phyloP scores from a whole-genome alignment of 2,113 vertebrate species.

The Siphamia tubifer region DNA sequence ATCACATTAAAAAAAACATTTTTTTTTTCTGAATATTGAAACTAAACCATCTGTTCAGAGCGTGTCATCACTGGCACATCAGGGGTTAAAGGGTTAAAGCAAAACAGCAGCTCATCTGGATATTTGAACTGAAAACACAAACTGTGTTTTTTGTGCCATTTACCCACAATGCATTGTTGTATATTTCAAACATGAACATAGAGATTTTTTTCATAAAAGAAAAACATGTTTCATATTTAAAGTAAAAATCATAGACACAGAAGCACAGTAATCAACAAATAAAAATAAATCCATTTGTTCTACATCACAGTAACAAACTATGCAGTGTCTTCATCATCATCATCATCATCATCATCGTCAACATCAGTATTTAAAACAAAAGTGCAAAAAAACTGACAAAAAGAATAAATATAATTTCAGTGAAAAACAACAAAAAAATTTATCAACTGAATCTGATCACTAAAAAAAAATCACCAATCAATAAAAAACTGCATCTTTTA shows the following conservation, averaged over 20 bases:
- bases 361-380: not conserved
- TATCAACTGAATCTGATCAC: too few relatives aligned
- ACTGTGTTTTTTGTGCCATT: not conserved
- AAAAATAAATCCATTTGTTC: not conserved
- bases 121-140: not conserved
- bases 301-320: not conserved
- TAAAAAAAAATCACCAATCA: too few relatives aligned
- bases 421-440: too few relatives aligned
- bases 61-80: too few relatives aligned
- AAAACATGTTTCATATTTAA: not conserved
- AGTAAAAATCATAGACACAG: too few relatives aligned
- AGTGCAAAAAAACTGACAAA: too few relatives aligned
- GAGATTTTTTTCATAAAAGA: constrained; percentile 12
- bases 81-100: too few relatives aligned
- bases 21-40: too few relatives aligned
- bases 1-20: too few relatives aligned
- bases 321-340: not conserved
- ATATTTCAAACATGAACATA: constrained; percentile 19
- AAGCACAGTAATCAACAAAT: not conserved
- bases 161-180: constrained; percentile 42
- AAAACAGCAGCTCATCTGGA: not conserved
- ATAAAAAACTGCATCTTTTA: too few relatives aligned
- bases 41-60: too few relatives aligned
- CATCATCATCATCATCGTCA: not conserved
- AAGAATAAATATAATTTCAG: too few relatives aligned